A percentile compares a stretch with the other conserved stretches of the same genome.
These are phyloP conservation scores for Geococcyx californianus DNA, from an alignment of 2,113 vertebrate genomes.

Conservation along the genomic window DNA sequence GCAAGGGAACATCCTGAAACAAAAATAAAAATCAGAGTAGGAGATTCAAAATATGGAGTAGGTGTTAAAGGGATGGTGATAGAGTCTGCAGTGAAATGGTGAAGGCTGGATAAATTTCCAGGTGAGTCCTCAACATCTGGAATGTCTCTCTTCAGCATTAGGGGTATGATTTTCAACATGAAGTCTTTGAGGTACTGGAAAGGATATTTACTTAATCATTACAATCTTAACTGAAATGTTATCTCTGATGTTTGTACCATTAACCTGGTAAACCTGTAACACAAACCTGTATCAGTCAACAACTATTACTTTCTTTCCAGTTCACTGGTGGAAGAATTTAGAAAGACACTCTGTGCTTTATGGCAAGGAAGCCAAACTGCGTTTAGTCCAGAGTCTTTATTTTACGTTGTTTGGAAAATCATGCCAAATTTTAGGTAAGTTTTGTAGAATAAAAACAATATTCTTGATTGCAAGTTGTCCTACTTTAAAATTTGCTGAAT, in stretches of 20 bases:
- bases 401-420: conserved; percentile 99
- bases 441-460: background rate
- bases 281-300: background rate
- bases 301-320: conserved; percentile 67
- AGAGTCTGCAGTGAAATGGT: background rate
- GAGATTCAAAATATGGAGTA: background rate
- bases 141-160: background rate
- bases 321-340: conserved; percentile 96
- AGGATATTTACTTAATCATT: background rate
- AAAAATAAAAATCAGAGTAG: too few species aligned
- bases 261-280: background rate
- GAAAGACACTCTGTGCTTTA: conserved; percentile 95
- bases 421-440: conserved; percentile 98
- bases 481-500: background rate
- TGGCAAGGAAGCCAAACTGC: conserved; percentile 96
- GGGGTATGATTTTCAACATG: background rate
- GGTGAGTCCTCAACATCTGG: background rate
- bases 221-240: background rate
- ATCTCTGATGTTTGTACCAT: background rate
- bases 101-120: background rate
- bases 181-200: background rate
- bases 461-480: background rate
- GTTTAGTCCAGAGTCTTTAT: conserved; percentile 96
- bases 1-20: background rate
- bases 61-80: background rate